Base-by-base conservation (phyloP, 2,888 invertebrate genomes). In the Hydriomena furcata region DNA sequence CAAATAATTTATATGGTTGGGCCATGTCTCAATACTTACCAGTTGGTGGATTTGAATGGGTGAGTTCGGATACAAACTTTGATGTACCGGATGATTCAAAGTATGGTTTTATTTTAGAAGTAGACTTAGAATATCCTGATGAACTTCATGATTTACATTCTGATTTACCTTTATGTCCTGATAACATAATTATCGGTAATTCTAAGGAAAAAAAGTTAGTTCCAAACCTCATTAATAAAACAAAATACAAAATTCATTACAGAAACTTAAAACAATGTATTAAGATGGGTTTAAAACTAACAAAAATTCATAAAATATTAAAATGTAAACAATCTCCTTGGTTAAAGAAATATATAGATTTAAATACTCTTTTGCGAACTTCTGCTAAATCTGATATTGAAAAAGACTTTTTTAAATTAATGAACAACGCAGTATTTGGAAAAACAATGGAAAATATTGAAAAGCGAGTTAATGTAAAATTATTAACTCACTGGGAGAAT, bases 371-470 rank as follows among this genome's bases (percentile, higher is more conserved):
- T 30, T 40, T 75, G 20, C 43, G 78, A 44, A 68, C 60, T 17
- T 24, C 42, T 35, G 61, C 76, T 1, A 60, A 7, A 17, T 70
- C 68, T 25, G 63, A 71, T 8, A 82, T 77, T 60, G 69, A 79
- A 55, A 79, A 78, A 66, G 70, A 77, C 55, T 72, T 76, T 47
- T 81, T 60, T 47, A 81, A 84, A 57, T 54, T 78, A 7, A 72
- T 78, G 67, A 80, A 75, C 35, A 83, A 83, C 55, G 55, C 73
- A 0, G 57, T 77, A 0, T 80, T 71, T 55, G 77, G 80, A 0
- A 80, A 82, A 52, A 72, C 68, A 0, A 68, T 77, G 62, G 72
- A 74, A 57, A 74, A 72, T 49, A 63, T 72, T 7, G 61, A 69
- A 49, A 71, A 71, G 47, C 53, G 68, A 37, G 70, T 63, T 20